Evolutionary conservation across 2,888 invertebrate species (phyloP).

Genomic region (Hoplodrina blanda): DNA sequence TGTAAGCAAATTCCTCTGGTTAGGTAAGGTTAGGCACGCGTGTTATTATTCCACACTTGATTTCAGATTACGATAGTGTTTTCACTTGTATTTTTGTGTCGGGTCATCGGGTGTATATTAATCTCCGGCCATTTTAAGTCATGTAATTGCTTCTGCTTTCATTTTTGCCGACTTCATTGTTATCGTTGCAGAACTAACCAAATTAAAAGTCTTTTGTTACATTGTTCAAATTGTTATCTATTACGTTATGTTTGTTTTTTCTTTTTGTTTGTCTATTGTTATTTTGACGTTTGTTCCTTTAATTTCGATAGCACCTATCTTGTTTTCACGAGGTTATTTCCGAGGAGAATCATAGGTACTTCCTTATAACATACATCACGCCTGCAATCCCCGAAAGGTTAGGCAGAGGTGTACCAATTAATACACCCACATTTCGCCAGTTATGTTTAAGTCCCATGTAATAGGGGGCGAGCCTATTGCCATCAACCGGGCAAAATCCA

Average conservation of each 20-base stretch:
- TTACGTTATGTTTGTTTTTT: slow-evolving; percentile 39
- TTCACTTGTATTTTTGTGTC: slow-evolving; percentile 45
- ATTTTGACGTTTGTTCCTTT: slow-evolving; percentile 20
- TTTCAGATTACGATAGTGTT: slow-evolving; percentile 55
- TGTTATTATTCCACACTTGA: slow-evolving; percentile 61
- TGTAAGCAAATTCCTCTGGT: slow-evolving; percentile 54
- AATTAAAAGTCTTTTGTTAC: slow-evolving; percentile 52
- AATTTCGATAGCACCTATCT: slow-evolving; percentile 13
- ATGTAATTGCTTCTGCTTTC: slow-evolving; percentile 52
- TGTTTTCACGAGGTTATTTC: slow-evolving; percentile 27
- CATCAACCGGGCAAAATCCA: too few relatives aligned
- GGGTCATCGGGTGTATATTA: slow-evolving; percentile 40
- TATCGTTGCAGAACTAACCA: slow-evolving; percentile 43
- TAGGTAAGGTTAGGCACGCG: slow-evolving; percentile 46
- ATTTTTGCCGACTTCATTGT: slow-evolving; percentile 54
- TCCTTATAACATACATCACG: too few relatives aligned
- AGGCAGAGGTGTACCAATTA: too few relatives aligned
- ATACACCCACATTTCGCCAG: too few relatives aligned
- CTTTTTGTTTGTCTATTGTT: slow-evolving; percentile 21
- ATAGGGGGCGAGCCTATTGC: too few relatives aligned
- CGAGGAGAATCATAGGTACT: neutral
- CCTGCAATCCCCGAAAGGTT: too few relatives aligned
- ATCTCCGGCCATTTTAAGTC: slow-evolving; percentile 31
- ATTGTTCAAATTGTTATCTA: slow-evolving; percentile 43
- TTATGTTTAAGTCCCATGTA: too few relatives aligned